These are phyloP conservation scores for Acholoe squamosa DNA, from an alignment of 2,888 invertebrate species.

Conservation along the genomic window DNA sequence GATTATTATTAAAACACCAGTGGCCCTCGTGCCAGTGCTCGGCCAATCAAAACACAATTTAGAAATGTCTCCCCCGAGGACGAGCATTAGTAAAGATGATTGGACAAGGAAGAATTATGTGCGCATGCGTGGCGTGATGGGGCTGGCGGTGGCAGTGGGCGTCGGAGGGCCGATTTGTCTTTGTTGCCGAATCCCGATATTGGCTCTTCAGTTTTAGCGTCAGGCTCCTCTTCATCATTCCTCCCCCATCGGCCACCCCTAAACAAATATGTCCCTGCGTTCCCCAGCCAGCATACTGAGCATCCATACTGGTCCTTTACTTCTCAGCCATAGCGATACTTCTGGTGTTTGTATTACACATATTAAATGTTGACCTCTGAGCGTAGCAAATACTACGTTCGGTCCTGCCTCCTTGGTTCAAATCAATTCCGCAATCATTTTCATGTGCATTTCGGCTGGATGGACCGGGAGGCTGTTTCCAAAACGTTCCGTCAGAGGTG, in stretches of 20 bases:
- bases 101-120: slow-evolving; percentile 59
- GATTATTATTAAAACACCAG: slow-evolving; percentile 60
- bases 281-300: slow-evolving; percentile 9
- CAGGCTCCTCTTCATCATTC: slow-evolving; percentile 40
- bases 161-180: slow-evolving; percentile 40
- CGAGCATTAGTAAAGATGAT: slow-evolving; percentile 58
- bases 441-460: too few relatives aligned
- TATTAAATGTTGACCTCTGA: too few relatives aligned
- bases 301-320: neutral
- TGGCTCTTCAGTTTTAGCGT: slow-evolving; percentile 51
- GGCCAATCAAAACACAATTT: slow-evolving; percentile 58
- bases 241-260: neutral
- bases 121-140: slow-evolving; percentile 32
- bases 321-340: neutral
- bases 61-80: slow-evolving; percentile 61
- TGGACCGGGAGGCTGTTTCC: too few relatives aligned
- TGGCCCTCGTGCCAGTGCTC: slow-evolving; percentile 48
- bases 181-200: slow-evolving; percentile 56
- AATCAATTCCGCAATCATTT: too few relatives aligned
- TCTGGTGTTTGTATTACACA: too few relatives aligned
- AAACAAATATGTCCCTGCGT: slow-evolving; percentile 13
- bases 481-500: too few relatives aligned
- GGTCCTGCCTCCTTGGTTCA: too few relatives aligned
- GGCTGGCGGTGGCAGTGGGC: slow-evolving; percentile 2
- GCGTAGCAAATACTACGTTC: too few relatives aligned